These are phyloP conservation scores for Sarcophaga rosellei DNA, from an alignment of 2,888 invertebrate species.

Conservation along the genomic window DNA sequence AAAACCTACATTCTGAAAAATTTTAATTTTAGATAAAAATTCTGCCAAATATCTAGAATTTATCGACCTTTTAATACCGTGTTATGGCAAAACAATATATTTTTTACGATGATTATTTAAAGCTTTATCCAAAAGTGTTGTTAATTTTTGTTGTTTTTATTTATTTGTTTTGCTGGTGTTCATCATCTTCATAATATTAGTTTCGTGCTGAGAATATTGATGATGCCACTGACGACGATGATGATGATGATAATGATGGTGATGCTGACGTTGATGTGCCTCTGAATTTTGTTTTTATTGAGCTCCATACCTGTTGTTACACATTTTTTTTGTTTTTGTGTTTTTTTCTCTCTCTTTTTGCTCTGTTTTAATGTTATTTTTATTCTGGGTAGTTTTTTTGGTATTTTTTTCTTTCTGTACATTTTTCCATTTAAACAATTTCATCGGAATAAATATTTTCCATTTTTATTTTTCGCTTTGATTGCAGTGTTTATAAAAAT, in stretches of 20 bases:
- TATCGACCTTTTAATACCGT: too few relatives aligned
- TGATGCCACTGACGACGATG: background rate
- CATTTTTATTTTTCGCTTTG: conserved; percentile 3
- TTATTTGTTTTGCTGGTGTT: conserved; percentile 10
- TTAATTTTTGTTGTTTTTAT: too few relatives aligned
- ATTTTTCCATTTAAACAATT: conserved; percentile 59
- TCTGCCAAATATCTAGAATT: too few relatives aligned
- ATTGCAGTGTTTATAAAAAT: conserved; percentile 11
- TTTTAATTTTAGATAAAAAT: too few relatives aligned
- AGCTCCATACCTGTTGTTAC: too few relatives aligned
- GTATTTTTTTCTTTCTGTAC: conserved; percentile 34
- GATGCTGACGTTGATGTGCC: too few relatives aligned
- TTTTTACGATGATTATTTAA: too few relatives aligned
- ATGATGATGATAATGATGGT: background rate
- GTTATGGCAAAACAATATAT: too few relatives aligned
- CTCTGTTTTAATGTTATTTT: background rate
- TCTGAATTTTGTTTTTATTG: too few relatives aligned
- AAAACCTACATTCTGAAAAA: too few relatives aligned
- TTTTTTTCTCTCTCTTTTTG: background rate
- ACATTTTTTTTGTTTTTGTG: too few relatives aligned
- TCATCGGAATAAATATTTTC: background rate
- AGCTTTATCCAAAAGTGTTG: too few relatives aligned
- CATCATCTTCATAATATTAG: conserved; percentile 21
- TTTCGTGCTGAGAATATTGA: conserved; percentile 38
- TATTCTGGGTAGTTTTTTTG: background rate